Base-by-base conservation (phyloP, 2,888 invertebrate genomes). In the Eulithis testata region DNA sequence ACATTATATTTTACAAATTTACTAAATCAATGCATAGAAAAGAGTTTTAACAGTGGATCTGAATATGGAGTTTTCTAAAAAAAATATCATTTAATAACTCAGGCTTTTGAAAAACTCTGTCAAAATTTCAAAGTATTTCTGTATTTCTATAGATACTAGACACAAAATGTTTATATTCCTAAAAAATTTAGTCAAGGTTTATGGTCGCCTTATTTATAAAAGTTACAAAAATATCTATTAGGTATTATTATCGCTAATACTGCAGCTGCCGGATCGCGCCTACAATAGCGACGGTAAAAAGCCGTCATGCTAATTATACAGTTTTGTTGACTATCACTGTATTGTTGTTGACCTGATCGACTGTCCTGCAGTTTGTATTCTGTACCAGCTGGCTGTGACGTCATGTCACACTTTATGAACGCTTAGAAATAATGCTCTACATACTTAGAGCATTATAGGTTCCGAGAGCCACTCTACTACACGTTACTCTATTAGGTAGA, bases 291-390 rank as follows among this genome's bases (percentile, higher is more conserved):
- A 82, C 82, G 84, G 88, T 90, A 92, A 91, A 92, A 91, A 91
- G 80, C 75, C 90, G 93, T 93, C 93, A 92, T 91, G 91, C 93
- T 91, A 92, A 93, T 93, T 91, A 92, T 88, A 77, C 79, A 55
- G 82, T 80, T 84, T 89, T 93, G 72, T 73, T 60, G 63, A 88
- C 88, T 90, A 81, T 78, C 79, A 81, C 75, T 73, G 82, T 79
- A 89, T 91, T 91, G 90, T 91, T 60, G 50, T 87, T 89, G 73
- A 73, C 73, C 73, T 71, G 70, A 76, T 79, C 82, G 85, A 83
- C 82, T 87, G 87, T 87, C 88, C 87, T 87, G 83, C n/a, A 81
- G 82, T 85, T 86, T 88, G 76, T 79, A 80, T 80, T 85, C 78
- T 78, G 76, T 65, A 82, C 73, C 91, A 91, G 88, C 89, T 91